Percentiles rank a stretch among this genome's conserved stretches.
Evolutionary conservation across 2,113 vertebrate species (phyloP).

Genomic region (Brachionichthys hirsutus): DNA sequence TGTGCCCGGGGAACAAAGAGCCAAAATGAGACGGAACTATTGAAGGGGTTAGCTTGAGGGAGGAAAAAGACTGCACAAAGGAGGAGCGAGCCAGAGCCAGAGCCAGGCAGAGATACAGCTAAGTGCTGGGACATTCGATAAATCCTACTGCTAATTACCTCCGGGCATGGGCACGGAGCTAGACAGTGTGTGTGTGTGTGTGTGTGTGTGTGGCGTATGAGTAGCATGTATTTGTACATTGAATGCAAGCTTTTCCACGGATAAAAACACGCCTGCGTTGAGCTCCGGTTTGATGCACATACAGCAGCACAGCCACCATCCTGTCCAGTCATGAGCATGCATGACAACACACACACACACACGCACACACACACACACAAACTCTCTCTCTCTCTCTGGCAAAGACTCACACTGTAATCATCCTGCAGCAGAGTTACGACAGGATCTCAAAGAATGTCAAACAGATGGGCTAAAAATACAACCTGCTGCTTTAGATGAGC

Average conservation of each 20-base stretch:
- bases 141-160: conserved; percentile 60
- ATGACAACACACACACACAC: conserved; percentile 36
- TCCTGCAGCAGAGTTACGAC: conserved; percentile 46
- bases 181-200: conserved; percentile 15
- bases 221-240: conserved; percentile 24
- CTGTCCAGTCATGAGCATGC: conserved; percentile 38
- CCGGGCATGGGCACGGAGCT: conserved; percentile 39
- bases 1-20: conserved; percentile 17
- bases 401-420: conserved; percentile 31
- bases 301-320: conserved; percentile 29
- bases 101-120: conserved; percentile 17
- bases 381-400: conserved; percentile 7
- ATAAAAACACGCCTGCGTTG: conserved; percentile 34
- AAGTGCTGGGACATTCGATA: conserved; percentile 52
- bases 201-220: conserved; percentile 23
- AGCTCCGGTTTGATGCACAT: conserved; percentile 34
- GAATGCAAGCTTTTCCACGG: conserved; percentile 44
- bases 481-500: conserved; percentile 46
- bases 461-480: conserved; percentile 65
- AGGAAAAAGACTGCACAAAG: conserved; percentile 44
- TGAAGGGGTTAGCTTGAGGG: conserved; percentile 40
- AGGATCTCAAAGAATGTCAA: conserved; percentile 49
- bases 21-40: conserved; percentile 37
- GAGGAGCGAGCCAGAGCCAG: conserved; percentile 13
- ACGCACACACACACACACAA: conserved; percentile 43